Percentiles rank a stretch among this genome's conserved stretches.
Evolutionary conservation across 1,140 invertebrate genomes (phyloP).

Genomic region (Bombus superbus): DNA sequence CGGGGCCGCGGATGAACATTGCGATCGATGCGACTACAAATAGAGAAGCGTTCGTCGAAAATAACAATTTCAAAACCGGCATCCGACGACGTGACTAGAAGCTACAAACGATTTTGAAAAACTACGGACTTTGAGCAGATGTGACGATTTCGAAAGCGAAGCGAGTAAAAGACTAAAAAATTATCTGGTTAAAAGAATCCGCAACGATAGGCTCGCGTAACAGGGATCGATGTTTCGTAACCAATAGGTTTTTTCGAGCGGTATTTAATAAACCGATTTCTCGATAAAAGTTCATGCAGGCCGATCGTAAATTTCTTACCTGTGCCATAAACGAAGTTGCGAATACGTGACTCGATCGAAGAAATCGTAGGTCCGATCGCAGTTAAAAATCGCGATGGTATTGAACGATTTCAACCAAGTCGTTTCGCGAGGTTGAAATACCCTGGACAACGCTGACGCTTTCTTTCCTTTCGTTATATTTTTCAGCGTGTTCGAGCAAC

Average conservation of each 20-base stretch:
- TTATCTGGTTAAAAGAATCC: too few species aligned
- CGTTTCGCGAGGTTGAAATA: background rate
- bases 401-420: background rate
- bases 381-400: background rate
- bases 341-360: background rate
- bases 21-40: background rate
- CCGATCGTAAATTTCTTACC: background rate
- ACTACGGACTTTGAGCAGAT: background rate
- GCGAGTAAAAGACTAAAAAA: too few species aligned
- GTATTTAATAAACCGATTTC: background rate
- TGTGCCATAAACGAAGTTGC: background rate
- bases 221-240: too few species aligned
- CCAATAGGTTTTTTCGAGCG: too few species aligned
- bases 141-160: background rate
- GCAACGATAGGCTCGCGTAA: too few species aligned
- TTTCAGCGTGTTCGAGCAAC: background rate
- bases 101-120: background rate
- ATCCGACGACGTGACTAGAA: background rate
- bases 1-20: background rate
- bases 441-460: too few species aligned
- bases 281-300: background rate
- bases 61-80: background rate
- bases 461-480: background rate
- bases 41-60: background rate
- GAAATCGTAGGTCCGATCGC: background rate